phyloP scores from a whole-genome alignment of 2,888 invertebrate species.

The Temnothorax unifasciatus region DNA sequence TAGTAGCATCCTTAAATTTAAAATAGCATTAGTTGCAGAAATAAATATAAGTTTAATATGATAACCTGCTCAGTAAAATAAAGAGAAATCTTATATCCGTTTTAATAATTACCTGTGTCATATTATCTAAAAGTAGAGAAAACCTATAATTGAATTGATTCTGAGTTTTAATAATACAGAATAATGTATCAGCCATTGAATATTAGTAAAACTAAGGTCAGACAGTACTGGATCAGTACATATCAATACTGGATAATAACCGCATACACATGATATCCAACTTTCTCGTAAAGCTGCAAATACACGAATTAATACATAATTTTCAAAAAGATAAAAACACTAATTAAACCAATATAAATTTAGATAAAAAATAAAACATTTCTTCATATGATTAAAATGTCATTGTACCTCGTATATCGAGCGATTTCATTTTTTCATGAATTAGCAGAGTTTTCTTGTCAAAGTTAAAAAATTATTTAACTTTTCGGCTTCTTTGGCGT shows the following conservation, averaged over 20 bases:
- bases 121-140: constrained; percentile 89
- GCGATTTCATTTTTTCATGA: constrained; percentile 80
- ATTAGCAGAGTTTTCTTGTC: constrained; percentile 77
- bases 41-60: too few relatives aligned
- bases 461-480: constrained; percentile 85
- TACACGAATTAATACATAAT: constrained; percentile 24
- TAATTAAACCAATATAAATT: constrained; percentile 7
- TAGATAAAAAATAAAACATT: background rate
- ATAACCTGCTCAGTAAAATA: background rate
- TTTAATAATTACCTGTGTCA: constrained; percentile 80
- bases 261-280: constrained; percentile 86
- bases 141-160: constrained; percentile 90
- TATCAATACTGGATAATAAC: constrained; percentile 88
- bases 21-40: background rate
- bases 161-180: constrained; percentile 89
- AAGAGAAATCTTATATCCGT: constrained; percentile 64
- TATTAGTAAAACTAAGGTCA: constrained; percentile 89
- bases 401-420: constrained; percentile 71
- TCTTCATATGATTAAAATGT: constrained; percentile 20
- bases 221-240: constrained; percentile 90
- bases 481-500: constrained; percentile 87
- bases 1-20: constrained; percentile 70
- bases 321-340: background rate
- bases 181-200: constrained; percentile 91
- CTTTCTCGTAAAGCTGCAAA: constrained; percentile 82